Conservation (phyloP, 2,113 vertebrate genomes). For the Poeciliopsis prolifica region DNA sequence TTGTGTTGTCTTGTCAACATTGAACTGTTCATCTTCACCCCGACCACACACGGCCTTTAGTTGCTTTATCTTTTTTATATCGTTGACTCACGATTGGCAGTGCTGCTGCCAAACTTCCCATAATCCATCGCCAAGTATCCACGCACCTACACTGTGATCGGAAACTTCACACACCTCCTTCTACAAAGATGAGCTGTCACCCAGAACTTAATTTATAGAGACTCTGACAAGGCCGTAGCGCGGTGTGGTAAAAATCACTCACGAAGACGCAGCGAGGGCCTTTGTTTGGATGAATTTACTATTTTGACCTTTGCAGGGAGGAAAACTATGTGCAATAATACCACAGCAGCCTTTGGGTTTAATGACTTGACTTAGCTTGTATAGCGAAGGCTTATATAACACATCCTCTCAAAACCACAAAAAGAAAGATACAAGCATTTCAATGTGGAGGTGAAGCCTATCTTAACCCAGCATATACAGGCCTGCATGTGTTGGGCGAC, state of each 20-base stretch:
- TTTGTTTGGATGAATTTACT: conserved; percentile 21
- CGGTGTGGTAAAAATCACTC: conserved; percentile 39
- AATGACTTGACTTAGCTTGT: conserved; percentile 22
- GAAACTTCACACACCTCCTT: conserved; percentile 47
- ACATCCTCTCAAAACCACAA: conserved; percentile 4
- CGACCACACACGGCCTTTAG: no score
- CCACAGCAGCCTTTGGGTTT: conserved; percentile 15
- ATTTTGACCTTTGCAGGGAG: conserved; percentile 18
- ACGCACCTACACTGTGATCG: conserved; percentile 64
- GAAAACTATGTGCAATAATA: background rate
- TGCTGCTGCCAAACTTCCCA: conserved; percentile 46
- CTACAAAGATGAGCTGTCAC: conserved; percentile 52
- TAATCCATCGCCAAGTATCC: conserved; percentile 64
- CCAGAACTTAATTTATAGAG: conserved; percentile 53
- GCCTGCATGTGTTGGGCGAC: conserved; percentile 54
- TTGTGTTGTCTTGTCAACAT: no score
- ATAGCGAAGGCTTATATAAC: conserved; percentile 7
- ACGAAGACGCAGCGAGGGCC: conserved; percentile 25
- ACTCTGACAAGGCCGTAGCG: conserved; percentile 56
- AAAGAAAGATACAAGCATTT: conserved; percentile 35
- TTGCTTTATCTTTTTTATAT: conserved; percentile 21
- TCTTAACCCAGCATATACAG: conserved; percentile 36
- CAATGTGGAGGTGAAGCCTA: conserved; percentile 44
- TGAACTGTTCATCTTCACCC: no score
- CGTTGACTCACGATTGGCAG: conserved; percentile 46